phyloP scores from a whole-genome alignment of 2,797 vertebrate species.

The Typhlichthys eigenmanni region DNA sequence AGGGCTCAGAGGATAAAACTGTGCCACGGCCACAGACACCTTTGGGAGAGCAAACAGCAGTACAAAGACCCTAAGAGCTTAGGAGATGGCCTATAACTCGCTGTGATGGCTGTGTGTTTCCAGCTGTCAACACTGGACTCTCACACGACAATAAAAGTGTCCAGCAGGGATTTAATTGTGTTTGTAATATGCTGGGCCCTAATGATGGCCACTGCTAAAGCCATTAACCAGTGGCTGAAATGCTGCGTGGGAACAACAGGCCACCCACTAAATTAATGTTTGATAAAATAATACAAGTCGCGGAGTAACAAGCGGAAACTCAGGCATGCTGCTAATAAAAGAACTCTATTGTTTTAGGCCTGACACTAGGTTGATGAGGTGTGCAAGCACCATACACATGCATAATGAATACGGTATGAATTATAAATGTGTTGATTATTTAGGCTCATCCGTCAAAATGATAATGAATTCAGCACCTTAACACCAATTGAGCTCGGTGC shows the following conservation, averaged over 20 bases:
- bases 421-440: conserved; percentile 99
- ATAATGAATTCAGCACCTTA: conserved; percentile 99
- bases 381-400: conserved; percentile 96
- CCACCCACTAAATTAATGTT: conserved; percentile 92
- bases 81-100: conserved; percentile 74
- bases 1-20: conserved; percentile 66
- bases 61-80: conserved; percentile 56
- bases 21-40: conserved; percentile 55
- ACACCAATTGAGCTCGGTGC: conserved; percentile 93
- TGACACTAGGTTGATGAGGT: conserved; percentile 98
- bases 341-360: conserved; percentile 95
- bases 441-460: conserved; percentile 99
- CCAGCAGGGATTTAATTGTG: conserved; percentile 96
- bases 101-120: conserved; percentile 84
- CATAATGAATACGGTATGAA: conserved; percentile 99
- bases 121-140: conserved; percentile 84
- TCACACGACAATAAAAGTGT: conserved; percentile 87
- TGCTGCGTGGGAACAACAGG: conserved; percentile 80
- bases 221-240: conserved; percentile 91
- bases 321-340: conserved; percentile 90
- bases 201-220: conserved; percentile 90
- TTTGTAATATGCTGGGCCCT: conserved; percentile 93
- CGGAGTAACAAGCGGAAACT: conserved; percentile 99
- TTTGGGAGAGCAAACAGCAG: conserved; percentile 56
- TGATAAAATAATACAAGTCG: conserved; percentile 99